phyloP scores from a whole-genome alignment of 2,113 vertebrate genomes.

The Dipodomys ordii region DNA sequence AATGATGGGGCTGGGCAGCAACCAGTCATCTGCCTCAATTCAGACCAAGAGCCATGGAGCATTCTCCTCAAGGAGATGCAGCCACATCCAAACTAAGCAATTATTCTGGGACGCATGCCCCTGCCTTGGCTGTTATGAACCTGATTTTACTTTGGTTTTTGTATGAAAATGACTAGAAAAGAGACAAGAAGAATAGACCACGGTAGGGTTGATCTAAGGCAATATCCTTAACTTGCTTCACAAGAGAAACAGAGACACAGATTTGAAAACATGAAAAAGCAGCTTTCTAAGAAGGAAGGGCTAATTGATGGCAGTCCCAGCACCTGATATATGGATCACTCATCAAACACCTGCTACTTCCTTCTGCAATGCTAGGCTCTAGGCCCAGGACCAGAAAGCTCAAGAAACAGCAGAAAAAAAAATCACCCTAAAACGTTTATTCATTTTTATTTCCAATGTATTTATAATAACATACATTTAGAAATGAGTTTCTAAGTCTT shows the following conservation, averaged over 20 bases:
- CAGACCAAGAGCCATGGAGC: background rate
- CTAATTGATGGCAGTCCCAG: background rate
- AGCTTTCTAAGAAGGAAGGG: background rate
- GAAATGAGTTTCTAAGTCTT: conserved; percentile 32
- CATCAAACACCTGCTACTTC: background rate
- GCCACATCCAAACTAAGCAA: background rate
- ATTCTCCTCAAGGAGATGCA: background rate
- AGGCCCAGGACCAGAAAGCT: background rate
- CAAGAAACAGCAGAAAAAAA: background rate
- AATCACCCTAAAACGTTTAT: background rate
- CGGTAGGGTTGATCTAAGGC: background rate
- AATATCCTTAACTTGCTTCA: background rate
- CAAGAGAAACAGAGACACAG: background rate
- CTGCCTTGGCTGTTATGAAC: background rate
- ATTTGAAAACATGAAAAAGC: background rate
- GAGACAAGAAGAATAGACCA: background rate
- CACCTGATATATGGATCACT: background rate
- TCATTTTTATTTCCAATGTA: conserved; percentile 12
- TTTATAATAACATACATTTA: conserved; percentile 16
- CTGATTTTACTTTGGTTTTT: conserved; percentile 27
- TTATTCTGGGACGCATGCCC: background rate
- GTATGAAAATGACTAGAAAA: background rate
- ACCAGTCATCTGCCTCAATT: background rate
- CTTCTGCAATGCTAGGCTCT: background rate
- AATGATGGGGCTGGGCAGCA: background rate